phyloP scores from a whole-genome alignment of 2,888 invertebrate genomes.

The Conistra vaccinii region DNA sequence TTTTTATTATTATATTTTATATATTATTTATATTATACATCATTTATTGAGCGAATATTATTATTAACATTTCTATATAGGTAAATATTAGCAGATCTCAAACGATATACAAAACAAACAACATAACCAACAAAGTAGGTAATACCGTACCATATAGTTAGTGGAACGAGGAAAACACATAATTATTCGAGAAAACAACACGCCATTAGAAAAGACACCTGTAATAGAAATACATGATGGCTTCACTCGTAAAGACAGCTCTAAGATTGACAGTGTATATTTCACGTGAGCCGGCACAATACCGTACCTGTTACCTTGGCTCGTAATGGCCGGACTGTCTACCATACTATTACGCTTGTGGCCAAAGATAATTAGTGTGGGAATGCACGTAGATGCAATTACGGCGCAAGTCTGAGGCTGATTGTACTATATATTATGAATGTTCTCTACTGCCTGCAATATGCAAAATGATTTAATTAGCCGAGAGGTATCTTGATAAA shows the following conservation, averaged over 20 bases:
- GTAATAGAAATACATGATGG: constrained; percentile 42
- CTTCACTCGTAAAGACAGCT: constrained; percentile 36
- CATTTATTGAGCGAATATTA: no score
- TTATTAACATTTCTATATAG: no score
- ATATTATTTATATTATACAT: no score
- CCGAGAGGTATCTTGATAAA: constrained; percentile 39
- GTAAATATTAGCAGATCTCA: neutral
- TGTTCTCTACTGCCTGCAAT: constrained; percentile 28
- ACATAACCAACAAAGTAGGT: neutral
- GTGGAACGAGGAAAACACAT: constrained; percentile 37
- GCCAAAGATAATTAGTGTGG: constrained; percentile 83
- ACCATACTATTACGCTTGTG: constrained; percentile 81
- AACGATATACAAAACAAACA: neutral
- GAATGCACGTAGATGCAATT: constrained; percentile 86
- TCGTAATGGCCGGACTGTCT: constrained; percentile 74
- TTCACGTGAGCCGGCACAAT: constrained; percentile 52
- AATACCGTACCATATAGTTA: constrained; percentile 13
- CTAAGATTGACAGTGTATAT: constrained; percentile 55
- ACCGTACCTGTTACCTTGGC: constrained; percentile 75
- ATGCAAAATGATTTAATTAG: constrained; percentile 50
- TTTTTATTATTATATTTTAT: no score
- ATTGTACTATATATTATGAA: constrained; percentile 70
- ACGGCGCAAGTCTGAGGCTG: constrained; percentile 69
- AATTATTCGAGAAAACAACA: constrained; percentile 45
- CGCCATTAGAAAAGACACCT: constrained; percentile 49